These are phyloP conservation scores for Drosophila subobscura DNA, from an alignment of 1,140 invertebrate species.

Conservation along the genomic window DNA sequence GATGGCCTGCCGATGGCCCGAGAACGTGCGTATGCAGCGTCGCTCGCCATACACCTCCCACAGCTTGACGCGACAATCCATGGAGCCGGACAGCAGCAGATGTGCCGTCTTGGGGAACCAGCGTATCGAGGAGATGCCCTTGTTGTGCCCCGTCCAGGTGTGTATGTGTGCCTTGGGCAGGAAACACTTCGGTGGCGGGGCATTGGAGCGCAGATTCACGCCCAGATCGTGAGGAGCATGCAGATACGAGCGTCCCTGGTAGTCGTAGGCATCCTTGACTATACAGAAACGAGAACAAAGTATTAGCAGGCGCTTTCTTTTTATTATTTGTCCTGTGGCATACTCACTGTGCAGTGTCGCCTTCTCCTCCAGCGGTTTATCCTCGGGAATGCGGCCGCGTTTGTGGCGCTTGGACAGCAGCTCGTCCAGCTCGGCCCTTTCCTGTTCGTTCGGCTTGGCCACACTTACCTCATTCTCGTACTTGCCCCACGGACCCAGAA, in stretches of 20 bases:
- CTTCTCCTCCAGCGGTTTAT: constrained; percentile 97
- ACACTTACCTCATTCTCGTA: constrained; percentile 95
- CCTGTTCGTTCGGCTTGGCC: constrained; percentile 95
- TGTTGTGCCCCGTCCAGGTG: constrained; percentile 98
- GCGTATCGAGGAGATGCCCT: constrained; percentile 97
- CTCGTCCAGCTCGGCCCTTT: constrained; percentile 96
- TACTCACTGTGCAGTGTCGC: constrained; percentile 95
- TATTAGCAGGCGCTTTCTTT: neutral
- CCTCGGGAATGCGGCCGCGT: constrained; percentile 90
- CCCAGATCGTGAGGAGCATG: constrained; percentile 97
- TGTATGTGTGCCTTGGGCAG: constrained; percentile 98
- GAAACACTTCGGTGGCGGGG: constrained; percentile 97
- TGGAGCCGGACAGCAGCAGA: constrained; percentile 96
- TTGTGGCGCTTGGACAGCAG: constrained; percentile 96
- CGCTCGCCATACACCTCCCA: constrained; percentile 99
- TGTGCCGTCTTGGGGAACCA: constrained; percentile 98
- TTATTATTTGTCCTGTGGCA: neutral
- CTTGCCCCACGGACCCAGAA: constrained; percentile 98
- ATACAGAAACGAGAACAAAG: constrained; percentile 69
- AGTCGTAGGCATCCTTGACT: constrained; percentile 98
- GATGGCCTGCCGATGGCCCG: constrained; percentile 98
- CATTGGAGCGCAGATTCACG: constrained; percentile 96
- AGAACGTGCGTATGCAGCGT: constrained; percentile 97
- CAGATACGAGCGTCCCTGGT: constrained; percentile 97
- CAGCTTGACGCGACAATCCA: constrained; percentile 98